Base-by-base conservation (phyloP, 2,888 invertebrate species). In the Campoplex capitator region DNA sequence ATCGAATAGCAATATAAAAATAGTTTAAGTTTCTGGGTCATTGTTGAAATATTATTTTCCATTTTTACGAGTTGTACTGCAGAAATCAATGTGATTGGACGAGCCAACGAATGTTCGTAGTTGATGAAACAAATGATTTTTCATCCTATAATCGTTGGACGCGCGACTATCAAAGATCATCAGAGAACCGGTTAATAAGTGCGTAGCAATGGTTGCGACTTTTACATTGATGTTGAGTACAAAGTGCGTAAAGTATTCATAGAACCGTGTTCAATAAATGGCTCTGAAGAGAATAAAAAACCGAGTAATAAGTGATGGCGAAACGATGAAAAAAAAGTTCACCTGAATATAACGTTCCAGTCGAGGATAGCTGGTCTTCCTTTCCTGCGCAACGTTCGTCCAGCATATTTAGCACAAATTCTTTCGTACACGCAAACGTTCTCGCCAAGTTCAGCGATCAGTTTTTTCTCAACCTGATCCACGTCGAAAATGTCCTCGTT, bases 331-430 rank as follows among this genome's bases (percentile, higher is more conserved):
- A 51, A 23, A 75, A 84, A 48, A 87, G 45, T 80, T 67, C 95
- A 98, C 98, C 97, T 97, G 95, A 98, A 97, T 70, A 98, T 96
- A 91, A 97, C 96, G 88, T 96, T 95, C 97, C 97, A 97, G 94
- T 97, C 97, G 87, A 97, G 95, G 89, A 94, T 93, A 54, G 93
- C 92, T 13, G 95, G 94, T 11, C 95, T 94, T 35, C 95, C 95
- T 16, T 96, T 96, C 83, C 95, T 95, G 75, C 95, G 95, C 42
- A 91, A 81, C 1, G 93, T 91, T 48, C 87, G 88, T 28, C 88
- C 88, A 0, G 97, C 97, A 92, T 97, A 97, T 88, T 96, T 96
- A 56, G 96, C 96, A 93, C 98, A 98, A 42, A 97, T 97, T 87
- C 97, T 96, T 90, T 97, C 97, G 91, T 97, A 97, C 89, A 98